These are phyloP conservation scores for Trachemys scripta DNA, from an alignment of 2,113 vertebrate genomes.

Conservation along the genomic window DNA sequence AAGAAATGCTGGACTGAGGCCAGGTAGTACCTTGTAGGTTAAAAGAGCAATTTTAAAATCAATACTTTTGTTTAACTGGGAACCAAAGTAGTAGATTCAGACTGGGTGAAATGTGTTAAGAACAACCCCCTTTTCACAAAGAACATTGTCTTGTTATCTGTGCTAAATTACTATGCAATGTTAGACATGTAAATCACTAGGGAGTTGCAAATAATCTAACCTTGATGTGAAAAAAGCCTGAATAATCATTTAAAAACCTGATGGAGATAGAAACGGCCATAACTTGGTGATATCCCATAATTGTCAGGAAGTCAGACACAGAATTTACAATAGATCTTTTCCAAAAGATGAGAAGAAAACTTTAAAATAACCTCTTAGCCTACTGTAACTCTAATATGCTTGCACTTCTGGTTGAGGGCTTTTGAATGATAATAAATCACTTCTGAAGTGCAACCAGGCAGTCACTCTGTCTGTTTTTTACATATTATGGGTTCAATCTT, in stretches of 20 bases:
- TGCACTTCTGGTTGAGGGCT: conserved; percentile 18
- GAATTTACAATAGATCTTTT: conserved; percentile 64
- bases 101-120: conserved; percentile 55
- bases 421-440: not conserved
- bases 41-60: conserved; percentile 80
- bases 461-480: not conserved
- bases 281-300: conserved; percentile 48
- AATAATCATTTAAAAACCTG: conserved; percentile 68
- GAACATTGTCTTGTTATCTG: conserved; percentile 36
- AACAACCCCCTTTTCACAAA: conserved; percentile 26
- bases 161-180: conserved; percentile 1
- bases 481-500: not conserved
- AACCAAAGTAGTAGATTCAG: conserved; percentile 42
- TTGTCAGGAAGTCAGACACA: conserved; percentile 59
- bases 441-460: fast-evolving
- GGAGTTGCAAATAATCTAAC: conserved; percentile 75
- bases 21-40: conserved; percentile 66
- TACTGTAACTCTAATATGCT: not conserved
- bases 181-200: conserved; percentile 33
- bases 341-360: conserved; percentile 39
- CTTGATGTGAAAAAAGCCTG: conserved; percentile 66
- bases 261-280: conserved; percentile 58
- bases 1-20: conserved; percentile 61
- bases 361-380: conserved; percentile 43
- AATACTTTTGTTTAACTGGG: conserved; percentile 74